Evolutionary conservation across 2,888 invertebrate species (phyloP).

Genomic region (Protonemura montana): DNA sequence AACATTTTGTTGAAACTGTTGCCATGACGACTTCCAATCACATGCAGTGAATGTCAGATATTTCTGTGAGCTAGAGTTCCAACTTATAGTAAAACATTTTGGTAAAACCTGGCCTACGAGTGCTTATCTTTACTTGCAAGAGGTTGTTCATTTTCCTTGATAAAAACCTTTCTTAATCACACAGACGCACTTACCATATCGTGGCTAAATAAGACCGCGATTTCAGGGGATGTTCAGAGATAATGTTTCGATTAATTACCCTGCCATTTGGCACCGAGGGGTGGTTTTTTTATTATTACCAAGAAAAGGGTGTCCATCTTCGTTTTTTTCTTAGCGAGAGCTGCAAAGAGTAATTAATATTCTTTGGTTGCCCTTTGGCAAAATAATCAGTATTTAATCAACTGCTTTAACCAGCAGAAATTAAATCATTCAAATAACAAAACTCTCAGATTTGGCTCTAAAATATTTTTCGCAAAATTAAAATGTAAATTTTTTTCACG

Average conservation of each 20-base stretch:
- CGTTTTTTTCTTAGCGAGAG: neutral
- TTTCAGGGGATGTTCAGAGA: neutral
- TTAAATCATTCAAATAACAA: no score
- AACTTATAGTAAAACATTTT: no score
- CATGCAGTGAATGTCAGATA: no score
- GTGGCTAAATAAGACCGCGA: neutral
- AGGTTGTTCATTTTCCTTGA: neutral
- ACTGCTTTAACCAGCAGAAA: no score
- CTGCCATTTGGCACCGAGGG: neutral
- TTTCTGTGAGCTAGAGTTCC: no score
- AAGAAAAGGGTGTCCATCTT: neutral
- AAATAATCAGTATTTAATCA: neutral
- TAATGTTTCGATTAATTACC: neutral
- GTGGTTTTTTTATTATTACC: neutral
- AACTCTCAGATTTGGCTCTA: no score
- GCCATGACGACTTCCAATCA: no score
- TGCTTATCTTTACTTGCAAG: neutral
- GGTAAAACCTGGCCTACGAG: neutral
- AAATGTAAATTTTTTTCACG: no score
- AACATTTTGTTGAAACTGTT: no score
- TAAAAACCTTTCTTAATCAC: neutral
- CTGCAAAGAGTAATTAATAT: neutral
- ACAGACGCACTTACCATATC: neutral
- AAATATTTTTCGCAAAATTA: no score
- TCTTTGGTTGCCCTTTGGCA: neutral